These are phyloP conservation scores for Drosophila parvula DNA, from an alignment of 1,140 invertebrate species.

Conservation along the genomic window DNA sequence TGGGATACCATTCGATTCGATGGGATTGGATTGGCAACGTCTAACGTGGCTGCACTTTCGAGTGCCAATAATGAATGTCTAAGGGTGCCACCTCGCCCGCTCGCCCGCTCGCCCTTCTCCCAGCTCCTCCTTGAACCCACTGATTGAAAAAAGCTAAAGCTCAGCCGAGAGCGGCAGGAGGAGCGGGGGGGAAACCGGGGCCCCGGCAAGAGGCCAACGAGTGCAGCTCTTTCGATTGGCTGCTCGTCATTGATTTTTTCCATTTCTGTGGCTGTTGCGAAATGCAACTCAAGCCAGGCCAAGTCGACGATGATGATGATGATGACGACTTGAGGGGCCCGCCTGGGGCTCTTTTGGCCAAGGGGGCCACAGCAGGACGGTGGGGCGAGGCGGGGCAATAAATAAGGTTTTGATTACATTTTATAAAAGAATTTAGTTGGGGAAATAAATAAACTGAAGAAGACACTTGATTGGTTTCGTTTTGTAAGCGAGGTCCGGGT, in stretches of 20 bases:
- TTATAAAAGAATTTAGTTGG: conserved; percentile 82
- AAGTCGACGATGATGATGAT: conserved; percentile 39
- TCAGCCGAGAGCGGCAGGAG: conserved; percentile 27
- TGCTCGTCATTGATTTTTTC: conserved; percentile 74
- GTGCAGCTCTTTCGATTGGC: conserved; percentile 74
- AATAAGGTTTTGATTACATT: conserved; percentile 84
- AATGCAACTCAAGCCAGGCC: conserved; percentile 78
- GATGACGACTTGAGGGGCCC: conserved; percentile 69
- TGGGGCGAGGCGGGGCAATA: conserved; percentile 48
- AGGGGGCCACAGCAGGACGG: neutral
- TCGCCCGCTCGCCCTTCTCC: neutral
- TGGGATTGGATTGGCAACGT: conserved; percentile 46
- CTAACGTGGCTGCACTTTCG: conserved; percentile 72
- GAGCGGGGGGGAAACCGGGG: neutral
- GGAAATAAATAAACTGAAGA: conserved; percentile 80
- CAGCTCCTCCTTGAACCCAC: conserved; percentile 15
- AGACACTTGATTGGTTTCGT: conserved; percentile 84
- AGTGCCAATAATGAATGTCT: conserved; percentile 81
- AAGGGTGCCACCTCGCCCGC: conserved; percentile 50
- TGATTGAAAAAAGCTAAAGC: conserved; percentile 51
- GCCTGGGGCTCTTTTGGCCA: conserved; percentile 24
- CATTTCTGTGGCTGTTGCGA: conserved; percentile 59
- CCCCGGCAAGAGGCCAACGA: conserved; percentile 46
- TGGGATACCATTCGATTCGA: conserved; percentile 9
- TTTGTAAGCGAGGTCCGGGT: conserved; percentile 67